phyloP scores from a whole-genome alignment of 2,888 invertebrate genomes.

The Galerucella nymphaeae region DNA sequence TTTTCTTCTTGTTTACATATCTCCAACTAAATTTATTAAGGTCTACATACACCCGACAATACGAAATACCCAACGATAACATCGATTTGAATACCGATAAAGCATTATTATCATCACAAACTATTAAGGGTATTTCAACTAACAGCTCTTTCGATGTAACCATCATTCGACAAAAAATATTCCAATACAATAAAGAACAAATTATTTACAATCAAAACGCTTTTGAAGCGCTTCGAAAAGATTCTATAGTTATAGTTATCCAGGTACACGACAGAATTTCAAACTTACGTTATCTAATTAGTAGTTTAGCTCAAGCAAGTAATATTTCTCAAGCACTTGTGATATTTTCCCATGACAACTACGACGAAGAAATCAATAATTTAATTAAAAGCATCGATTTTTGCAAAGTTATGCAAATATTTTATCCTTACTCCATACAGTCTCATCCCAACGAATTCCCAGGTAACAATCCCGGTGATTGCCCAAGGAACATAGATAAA shows the following conservation, averaged over 20 bases:
- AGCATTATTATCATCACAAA: neutral
- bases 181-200: constrained; percentile 83
- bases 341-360: constrained; percentile 96
- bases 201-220: constrained; percentile 88
- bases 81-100: neutral
- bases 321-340: constrained; percentile 90
- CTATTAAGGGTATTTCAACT: constrained; percentile 73
- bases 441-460: constrained; percentile 93
- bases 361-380: constrained; percentile 90
- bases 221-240: constrained; percentile 87
- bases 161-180: constrained; percentile 79
- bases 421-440: constrained; percentile 96
- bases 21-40: constrained; percentile 72
- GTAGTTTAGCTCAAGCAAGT: constrained; percentile 89
- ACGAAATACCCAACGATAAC: constrained; percentile 68
- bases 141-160: constrained; percentile 68
- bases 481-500: constrained; percentile 85
- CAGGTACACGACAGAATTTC: constrained; percentile 95
- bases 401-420: constrained; percentile 96
- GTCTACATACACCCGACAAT: constrained; percentile 80
- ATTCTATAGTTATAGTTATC: constrained; percentile 86
- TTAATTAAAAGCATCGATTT: constrained; percentile 93
- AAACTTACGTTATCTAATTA: constrained; percentile 93
- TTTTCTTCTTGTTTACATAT: constrained; percentile 70
- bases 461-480: constrained; percentile 94